Evolutionary conservation across 2,113 vertebrate species (phyloP).

Genomic region (Amblyopsis rosae): DNA sequence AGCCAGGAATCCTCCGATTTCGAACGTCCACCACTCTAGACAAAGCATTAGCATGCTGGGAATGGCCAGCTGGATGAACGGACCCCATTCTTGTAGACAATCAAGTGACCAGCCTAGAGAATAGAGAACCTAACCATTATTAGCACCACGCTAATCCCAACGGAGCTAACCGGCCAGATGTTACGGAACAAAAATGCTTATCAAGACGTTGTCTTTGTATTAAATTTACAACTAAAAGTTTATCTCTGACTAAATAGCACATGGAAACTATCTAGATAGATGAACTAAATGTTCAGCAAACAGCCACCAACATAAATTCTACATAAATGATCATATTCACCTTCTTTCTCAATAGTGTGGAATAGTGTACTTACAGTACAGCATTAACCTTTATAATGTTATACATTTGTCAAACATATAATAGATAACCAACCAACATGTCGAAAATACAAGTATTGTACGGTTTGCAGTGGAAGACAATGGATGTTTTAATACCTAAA

Average conservation of each 20-base stretch:
- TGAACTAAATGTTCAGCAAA: no score
- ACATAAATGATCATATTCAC: no score
- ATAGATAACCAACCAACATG: not conserved
- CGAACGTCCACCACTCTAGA: conserved; percentile 92
- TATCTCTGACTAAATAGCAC: no score
- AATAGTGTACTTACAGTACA: not conserved
- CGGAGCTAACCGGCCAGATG: no score
- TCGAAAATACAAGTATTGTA: not conserved
- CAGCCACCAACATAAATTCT: no score
- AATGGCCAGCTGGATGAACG: conserved; percentile 81
- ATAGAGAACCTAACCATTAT: not conserved
- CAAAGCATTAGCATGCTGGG: conserved; percentile 93
- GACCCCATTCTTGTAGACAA: conserved; percentile 87
- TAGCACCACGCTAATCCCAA: no score
- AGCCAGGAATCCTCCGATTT: conserved; percentile 84
- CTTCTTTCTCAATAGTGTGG: not conserved
- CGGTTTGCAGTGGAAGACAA: not conserved
- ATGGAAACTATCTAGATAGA: no score
- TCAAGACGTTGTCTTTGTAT: no score
- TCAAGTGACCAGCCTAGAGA: conserved; percentile 83
- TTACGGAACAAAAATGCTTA: no score
- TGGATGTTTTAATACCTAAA: not conserved
- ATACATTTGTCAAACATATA: conserved; percentile 32
- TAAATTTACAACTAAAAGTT: no score
- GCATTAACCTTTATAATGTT: conserved; percentile 2